Conservation (phyloP, 2,888 invertebrate genomes). For the Anagyrus pseudococci region DNA sequence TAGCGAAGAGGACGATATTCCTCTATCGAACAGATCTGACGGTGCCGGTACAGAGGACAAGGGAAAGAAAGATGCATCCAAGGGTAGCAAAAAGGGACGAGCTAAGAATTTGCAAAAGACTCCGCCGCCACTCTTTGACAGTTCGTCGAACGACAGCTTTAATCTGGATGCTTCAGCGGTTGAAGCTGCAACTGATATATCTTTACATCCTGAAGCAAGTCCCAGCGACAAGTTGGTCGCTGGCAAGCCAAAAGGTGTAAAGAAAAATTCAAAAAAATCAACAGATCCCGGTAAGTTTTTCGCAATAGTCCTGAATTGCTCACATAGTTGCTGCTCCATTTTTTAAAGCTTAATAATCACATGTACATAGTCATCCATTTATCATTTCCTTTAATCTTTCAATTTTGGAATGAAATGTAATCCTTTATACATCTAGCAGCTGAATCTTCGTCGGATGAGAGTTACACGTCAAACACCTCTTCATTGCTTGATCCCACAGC, state of each 20-base stretch:
- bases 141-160: conserved; percentile 57
- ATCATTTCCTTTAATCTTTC: neutral
- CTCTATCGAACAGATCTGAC: conserved; percentile 43
- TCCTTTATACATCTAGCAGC: conserved; percentile 22
- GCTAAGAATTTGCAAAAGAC: conserved; percentile 28
- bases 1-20: conserved; percentile 51
- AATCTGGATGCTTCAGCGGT: conserved; percentile 53
- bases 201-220: conserved; percentile 46
- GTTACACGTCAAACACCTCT: conserved; percentile 51
- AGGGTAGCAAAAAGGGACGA: conserved; percentile 34
- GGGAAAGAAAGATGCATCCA: conserved; percentile 3
- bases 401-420: neutral
- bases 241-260: conserved; percentile 18
- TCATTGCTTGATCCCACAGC: conserved; percentile 34
- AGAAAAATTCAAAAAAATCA: conserved; percentile 4
- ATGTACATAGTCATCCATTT: neutral
- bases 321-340: neutral
- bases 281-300: conserved; percentile 16
- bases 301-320: neutral
- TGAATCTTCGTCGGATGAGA: conserved; percentile 48
- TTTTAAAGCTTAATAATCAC: no score
- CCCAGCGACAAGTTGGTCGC: conserved; percentile 11
- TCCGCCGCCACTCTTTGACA: conserved; percentile 50
- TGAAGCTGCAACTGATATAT: conserved; percentile 52
- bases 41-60: conserved; percentile 2